Base-by-base conservation (phyloP, 92 coral and sea anemone genomes). In the Phenganax subtilis region DNA sequence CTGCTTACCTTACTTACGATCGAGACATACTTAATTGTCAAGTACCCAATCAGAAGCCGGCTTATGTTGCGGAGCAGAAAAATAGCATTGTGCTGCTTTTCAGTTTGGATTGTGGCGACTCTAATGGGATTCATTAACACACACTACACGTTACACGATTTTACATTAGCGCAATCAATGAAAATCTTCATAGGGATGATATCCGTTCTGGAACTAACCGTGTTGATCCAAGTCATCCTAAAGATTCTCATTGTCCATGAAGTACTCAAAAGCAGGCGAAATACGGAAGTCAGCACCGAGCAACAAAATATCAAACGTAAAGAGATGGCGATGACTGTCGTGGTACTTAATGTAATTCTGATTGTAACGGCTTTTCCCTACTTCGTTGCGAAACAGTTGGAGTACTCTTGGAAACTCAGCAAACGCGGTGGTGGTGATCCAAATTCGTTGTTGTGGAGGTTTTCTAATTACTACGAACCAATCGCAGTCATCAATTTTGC, bases 61-160 rank as follows among this genome's bases (percentile, higher is more conserved):
- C 30, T 54, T 6, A 64, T 79, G 54, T 64, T 79, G 30, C 8
- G 73, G 10, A 52, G 74, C n/a, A 79, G 0, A 20, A 96, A 0
- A 91, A 75, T 31, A 90, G 87, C 60, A 91, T 84, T 76, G 86
- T 91, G 17, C 85, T 89, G 89, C 87, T 86, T 80, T 57, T 90
- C 86, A 88, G 87, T 75, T 84, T 91, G 84, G 91, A 91, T 77
- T 85, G 85, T 62, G 88, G 71, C 70, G 91, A 90, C 17, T 90
- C 88, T 17, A 80, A 84, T 14, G 90, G 81, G 69, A 3, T 31
- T 57, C 7, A 12, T 55, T 76, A 29, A 44, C 67, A 44, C 44
- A 0, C n/a, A 4, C 53, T 29, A 68, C 54, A 16, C 52, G 15
- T 0, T 29, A 12, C 8, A 10, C 16, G 6, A 30, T 12, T 10